Evolutionary conservation across 2,113 vertebrate genomes (phyloP).

Genomic region (Pseudorasbora parva): DNA sequence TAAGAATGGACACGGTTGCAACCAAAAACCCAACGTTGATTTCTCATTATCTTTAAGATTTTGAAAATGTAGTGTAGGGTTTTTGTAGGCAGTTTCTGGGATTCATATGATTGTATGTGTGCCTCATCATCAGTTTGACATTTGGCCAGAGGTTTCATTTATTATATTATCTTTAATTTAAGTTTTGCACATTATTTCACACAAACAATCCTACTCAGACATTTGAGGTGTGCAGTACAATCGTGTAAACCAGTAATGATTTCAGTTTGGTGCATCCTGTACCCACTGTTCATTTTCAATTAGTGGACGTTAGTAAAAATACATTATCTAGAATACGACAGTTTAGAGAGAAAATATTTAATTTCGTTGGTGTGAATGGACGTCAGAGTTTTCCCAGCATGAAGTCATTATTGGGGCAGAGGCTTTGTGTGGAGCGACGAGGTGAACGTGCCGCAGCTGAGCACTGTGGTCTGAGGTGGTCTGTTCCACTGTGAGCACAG

Average conservation of each 20-base stretch:
- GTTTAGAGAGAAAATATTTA: background rate
- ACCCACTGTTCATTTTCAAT: background rate
- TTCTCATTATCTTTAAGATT: background rate
- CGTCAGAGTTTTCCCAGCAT: background rate
- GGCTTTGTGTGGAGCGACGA: conserved; percentile 37
- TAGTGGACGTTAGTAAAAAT: background rate
- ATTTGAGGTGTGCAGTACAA: background rate
- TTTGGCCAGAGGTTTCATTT: background rate
- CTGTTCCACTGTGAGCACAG: conserved; percentile 32
- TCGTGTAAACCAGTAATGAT: background rate
- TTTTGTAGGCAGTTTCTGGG: background rate
- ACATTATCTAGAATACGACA: background rate
- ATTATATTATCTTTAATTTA: background rate
- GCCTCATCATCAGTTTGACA: background rate
- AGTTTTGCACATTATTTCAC: background rate
- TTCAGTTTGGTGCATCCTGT: background rate
- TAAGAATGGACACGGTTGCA: conserved; percentile 58
- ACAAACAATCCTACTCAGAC: background rate
- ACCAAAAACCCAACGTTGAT: conserved; percentile 12
- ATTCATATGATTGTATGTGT: background rate
- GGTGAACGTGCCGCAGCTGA: conserved; percentile 6
- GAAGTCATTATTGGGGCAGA: background rate
- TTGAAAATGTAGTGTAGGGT: background rate
- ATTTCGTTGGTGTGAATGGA: background rate
- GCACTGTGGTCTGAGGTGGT: conserved; percentile 44